Evolutionary conservation across 92 coral and sea anemone species (phyloP).

Genomic region (Virgularia gustaviana): DNA sequence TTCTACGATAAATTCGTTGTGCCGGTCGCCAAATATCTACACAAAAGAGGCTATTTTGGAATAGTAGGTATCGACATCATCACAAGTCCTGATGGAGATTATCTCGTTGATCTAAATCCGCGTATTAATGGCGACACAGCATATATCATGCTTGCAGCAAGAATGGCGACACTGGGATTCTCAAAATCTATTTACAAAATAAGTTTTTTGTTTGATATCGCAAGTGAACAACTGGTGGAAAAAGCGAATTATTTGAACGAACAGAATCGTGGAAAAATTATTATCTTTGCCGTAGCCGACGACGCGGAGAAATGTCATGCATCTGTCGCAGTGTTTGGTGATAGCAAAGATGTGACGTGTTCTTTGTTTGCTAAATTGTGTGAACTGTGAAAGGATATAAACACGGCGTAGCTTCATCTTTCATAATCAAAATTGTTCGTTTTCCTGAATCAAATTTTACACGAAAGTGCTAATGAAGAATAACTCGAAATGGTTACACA

Average conservation of each 20-base stretch:
- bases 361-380: no score
- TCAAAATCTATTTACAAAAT: background rate
- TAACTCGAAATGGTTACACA: no score
- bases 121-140: constrained; percentile 52
- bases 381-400: no score
- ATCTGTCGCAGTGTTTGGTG: background rate
- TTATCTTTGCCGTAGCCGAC: background rate
- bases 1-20: constrained; percentile 44
- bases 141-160: constrained; percentile 56
- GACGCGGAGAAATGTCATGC: background rate
- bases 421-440: no score
- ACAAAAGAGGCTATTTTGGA: constrained; percentile 62
- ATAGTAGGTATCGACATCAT: constrained; percentile 65
- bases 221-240: background rate
- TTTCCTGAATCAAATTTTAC: no score
- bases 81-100: constrained; percentile 52
- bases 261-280: background rate
- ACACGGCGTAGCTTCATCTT: no score
- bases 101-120: constrained; percentile 62
- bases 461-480: no score
- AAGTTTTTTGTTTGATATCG: background rate
- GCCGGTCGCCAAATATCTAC: constrained; percentile 63
- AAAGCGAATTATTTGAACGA: background rate
- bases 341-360: background rate
- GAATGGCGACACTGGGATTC: constrained; percentile 57